phyloP scores from a whole-genome alignment of 2,888 invertebrate species.

The Patella pellucida region DNA sequence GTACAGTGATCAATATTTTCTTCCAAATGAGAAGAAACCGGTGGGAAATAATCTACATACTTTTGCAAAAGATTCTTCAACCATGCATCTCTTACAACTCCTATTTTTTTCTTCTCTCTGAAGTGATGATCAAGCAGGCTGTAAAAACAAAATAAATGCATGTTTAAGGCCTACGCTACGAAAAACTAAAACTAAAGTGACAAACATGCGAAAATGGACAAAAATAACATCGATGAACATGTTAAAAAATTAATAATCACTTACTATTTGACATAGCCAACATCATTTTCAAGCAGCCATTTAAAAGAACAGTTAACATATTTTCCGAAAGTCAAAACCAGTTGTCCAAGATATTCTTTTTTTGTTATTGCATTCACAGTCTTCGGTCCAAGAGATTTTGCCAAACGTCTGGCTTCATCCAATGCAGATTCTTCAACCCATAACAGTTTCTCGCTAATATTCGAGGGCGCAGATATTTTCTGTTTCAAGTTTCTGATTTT shows the following conservation, averaged over 20 bases:
- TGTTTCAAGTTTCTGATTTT: not conserved
- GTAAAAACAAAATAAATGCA: not conserved
- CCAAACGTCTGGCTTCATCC: not conserved
- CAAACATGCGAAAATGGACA: too few relatives aligned
- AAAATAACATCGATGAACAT: too few relatives aligned
- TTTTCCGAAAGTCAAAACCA: not conserved
- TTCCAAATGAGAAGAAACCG: not conserved
- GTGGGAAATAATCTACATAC: not conserved
- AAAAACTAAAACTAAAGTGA: too few relatives aligned
- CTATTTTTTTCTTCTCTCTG: not conserved
- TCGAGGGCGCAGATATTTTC: not conserved
- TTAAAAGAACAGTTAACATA: not conserved
- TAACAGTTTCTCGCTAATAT: not conserved
- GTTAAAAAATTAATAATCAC: not conserved
- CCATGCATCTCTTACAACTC: not conserved
- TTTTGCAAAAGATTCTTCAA: not conserved
- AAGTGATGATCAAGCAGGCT: not conserved
- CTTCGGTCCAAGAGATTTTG: not conserved
- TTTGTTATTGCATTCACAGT: not conserved
- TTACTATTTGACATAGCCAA: not conserved
- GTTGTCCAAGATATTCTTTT: not conserved
- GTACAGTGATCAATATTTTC: not conserved
- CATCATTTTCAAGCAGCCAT: constrained; percentile 2
- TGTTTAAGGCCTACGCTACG: not conserved
- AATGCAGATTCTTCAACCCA: not conserved